Percentiles rank a stretch among this genome's conserved stretches.
Evolutionary conservation across 2,888 invertebrate species (phyloP).

Genomic region (Luffia ferchaultella): DNA sequence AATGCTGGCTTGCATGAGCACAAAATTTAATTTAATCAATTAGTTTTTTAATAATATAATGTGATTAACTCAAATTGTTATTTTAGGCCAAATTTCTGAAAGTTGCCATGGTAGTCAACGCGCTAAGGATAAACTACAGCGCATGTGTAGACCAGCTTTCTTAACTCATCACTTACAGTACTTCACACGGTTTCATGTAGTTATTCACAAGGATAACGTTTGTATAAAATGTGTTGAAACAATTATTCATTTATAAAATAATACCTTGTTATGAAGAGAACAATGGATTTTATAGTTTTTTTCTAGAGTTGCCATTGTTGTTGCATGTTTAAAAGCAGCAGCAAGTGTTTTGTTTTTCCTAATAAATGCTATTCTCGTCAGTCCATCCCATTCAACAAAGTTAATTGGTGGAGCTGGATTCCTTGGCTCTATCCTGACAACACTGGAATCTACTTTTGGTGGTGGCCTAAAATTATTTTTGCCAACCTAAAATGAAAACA

Average conservation of each 20-base stretch:
- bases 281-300: slow-evolving; percentile 92
- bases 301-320: slow-evolving; percentile 84
- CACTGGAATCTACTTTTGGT: slow-evolving; percentile 98
- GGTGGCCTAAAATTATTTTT: slow-evolving; percentile 99
- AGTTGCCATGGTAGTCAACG: no score
- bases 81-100: no score
- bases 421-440: slow-evolving; percentile 95
- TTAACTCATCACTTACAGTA: no score
- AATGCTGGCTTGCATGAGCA: no score
- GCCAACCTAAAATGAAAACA: slow-evolving; percentile 74
- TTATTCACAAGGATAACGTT: no score
- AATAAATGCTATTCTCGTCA: slow-evolving; percentile 93
- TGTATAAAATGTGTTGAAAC: no score
- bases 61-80: no score
- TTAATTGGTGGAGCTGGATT: slow-evolving; percentile 97
- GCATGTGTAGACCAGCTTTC: no score
- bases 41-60: background rate
- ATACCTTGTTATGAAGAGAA: slow-evolving; percentile 81
- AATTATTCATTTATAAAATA: no score
- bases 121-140: no score
- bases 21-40: background rate
- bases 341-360: slow-evolving; percentile 96
- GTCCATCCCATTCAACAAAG: slow-evolving; percentile 98
- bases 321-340: slow-evolving; percentile 87
- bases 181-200: no score